A percentile compares a stretch with the other conserved stretches of the same genome.
Evolutionary conservation across 2,797 vertebrate species (phyloP).

Genomic region (Sebastes hubbsi): DNA sequence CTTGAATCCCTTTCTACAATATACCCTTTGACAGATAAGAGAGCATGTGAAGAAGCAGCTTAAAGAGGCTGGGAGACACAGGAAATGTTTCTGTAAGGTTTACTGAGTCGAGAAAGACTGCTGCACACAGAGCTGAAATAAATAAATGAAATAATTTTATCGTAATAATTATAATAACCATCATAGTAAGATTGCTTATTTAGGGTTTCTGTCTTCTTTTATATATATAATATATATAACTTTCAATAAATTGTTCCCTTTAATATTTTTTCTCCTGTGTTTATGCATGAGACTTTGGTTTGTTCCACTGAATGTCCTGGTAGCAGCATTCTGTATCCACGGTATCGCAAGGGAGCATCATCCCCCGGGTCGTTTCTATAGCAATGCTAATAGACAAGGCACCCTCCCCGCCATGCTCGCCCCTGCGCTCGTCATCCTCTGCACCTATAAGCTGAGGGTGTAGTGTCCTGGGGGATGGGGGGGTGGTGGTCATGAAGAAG

Average conservation of each 20-base stretch:
- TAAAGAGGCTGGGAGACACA: slow-evolving; percentile 62
- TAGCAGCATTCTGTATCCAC: slow-evolving; percentile 86
- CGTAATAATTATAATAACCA: slow-evolving; percentile 87
- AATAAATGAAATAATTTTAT: slow-evolving; percentile 89
- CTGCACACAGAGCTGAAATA: slow-evolving; percentile 88
- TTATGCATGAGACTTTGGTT: slow-evolving; percentile 84
- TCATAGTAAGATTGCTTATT: slow-evolving; percentile 87
- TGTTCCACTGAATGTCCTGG: slow-evolving; percentile 81
- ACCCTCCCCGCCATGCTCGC: slow-evolving; percentile 51
- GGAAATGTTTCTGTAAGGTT: slow-evolving; percentile 81
- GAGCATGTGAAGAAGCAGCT: slow-evolving; percentile 8
- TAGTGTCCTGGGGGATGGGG: slow-evolving; percentile 45
- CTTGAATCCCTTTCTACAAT: background rate
- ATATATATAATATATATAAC: slow-evolving; percentile 83
- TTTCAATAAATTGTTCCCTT: slow-evolving; percentile 86
- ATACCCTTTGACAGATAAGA: background rate
- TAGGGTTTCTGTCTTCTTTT: slow-evolving; percentile 81
- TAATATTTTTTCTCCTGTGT: slow-evolving; percentile 80
- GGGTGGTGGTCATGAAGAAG: slow-evolving; percentile 58
- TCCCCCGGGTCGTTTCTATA: slow-evolving; percentile 83
- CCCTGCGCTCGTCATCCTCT: slow-evolving; percentile 53
- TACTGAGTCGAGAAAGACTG: slow-evolving; percentile 86
- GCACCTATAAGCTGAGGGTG: slow-evolving; percentile 58
- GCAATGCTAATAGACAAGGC: slow-evolving; percentile 77
- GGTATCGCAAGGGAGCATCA: slow-evolving; percentile 79